phyloP scores from a whole-genome alignment of 2,797 vertebrate species.

The Molossus molossus region DNA sequence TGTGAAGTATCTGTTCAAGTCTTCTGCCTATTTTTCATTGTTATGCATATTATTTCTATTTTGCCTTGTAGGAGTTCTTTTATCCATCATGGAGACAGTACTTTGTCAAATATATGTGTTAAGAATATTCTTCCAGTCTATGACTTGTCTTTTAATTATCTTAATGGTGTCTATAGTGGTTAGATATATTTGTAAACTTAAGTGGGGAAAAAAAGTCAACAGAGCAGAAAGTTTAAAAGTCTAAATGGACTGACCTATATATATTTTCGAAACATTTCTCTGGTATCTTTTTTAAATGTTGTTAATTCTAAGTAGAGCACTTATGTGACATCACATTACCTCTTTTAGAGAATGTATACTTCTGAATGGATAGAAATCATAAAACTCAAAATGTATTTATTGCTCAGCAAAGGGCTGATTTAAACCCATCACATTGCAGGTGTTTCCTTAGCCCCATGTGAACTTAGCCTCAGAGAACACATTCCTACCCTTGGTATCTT shows the following conservation, averaged over 20 bases:
- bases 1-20: slow-evolving; percentile 18
- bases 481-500: background rate
- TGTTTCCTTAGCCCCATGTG: background rate
- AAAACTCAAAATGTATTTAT: slow-evolving; percentile 24
- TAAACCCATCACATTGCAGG: background rate
- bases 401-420: slow-evolving; percentile 25
- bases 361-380: slow-evolving; percentile 14
- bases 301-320: slow-evolving; percentile 5
- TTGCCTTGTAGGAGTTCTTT: slow-evolving; percentile 20
- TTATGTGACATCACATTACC: background rate
- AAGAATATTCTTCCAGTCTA: background rate
- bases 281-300: slow-evolving; percentile 30
- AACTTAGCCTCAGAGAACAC: background rate
- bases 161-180: background rate
- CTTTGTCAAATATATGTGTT: slow-evolving; percentile 54
- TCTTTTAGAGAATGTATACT: slow-evolving; percentile 31
- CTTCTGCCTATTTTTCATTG: slow-evolving; percentile 15
- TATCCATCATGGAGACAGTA: background rate
- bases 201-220: slow-evolving; percentile 52
- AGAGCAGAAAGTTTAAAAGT: slow-evolving; percentile 32
- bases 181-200: slow-evolving; percentile 26
- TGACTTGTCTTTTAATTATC: slow-evolving; percentile 33
- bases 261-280: slow-evolving; percentile 20
- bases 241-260: background rate
- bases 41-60: slow-evolving; percentile 31